phyloP scores from a whole-genome alignment of 2,888 invertebrate species.

The Nephrotoma appendiculata region DNA sequence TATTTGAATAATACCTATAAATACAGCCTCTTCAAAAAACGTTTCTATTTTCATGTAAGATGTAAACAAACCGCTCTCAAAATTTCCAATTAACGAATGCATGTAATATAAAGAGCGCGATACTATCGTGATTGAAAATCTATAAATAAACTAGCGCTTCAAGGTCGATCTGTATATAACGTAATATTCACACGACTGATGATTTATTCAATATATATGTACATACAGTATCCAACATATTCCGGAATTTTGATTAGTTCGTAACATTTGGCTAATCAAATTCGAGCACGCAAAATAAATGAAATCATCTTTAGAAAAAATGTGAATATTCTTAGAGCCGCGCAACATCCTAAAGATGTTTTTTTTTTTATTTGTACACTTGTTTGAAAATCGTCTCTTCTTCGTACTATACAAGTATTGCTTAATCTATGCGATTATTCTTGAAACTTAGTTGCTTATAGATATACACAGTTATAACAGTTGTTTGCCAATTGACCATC shows the following conservation, averaged over 20 bases:
- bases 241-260: background rate
- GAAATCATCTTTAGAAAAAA: background rate
- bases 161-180: background rate
- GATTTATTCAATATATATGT: background rate
- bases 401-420: background rate
- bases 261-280: background rate
- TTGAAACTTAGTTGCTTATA: background rate
- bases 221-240: background rate
- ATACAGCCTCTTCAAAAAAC: no score
- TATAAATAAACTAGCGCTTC: background rate
- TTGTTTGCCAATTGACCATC: no score
- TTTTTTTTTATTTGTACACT: background rate
- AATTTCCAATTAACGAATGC: background rate
- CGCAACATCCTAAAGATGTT: background rate
- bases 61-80: background rate
- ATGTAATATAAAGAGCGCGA: background rate
- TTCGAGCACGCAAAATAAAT: background rate
- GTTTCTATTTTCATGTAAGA: no score
- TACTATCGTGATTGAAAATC: background rate
- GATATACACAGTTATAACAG: no score
- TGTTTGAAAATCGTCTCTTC: background rate
- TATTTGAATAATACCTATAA: no score
- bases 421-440: background rate
- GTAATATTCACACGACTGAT: background rate
- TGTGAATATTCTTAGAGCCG: background rate